Conservation (phyloP, 2,888 invertebrate species). For the Terebella lapidaria region DNA sequence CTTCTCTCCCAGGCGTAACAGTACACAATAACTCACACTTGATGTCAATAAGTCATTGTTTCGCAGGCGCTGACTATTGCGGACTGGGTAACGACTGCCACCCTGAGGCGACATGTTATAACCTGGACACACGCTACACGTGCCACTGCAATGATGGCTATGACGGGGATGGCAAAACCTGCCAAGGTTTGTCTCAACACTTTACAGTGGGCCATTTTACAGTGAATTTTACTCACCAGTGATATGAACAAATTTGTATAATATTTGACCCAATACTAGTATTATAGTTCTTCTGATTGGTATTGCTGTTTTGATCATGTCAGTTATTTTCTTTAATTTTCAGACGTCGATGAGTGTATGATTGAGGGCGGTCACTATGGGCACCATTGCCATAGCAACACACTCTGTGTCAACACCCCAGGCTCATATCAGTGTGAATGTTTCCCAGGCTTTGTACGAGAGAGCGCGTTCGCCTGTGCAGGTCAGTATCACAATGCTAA, state of each 20-base stretch:
- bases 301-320: too few relatives aligned
- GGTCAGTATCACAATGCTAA: constrained; percentile 9
- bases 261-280: too few relatives aligned
- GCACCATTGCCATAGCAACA: constrained; percentile 15
- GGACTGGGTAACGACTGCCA: constrained; percentile 79
- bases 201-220: too few relatives aligned
- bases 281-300: too few relatives aligned
- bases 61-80: constrained; percentile 82
- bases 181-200: constrained; percentile 46
- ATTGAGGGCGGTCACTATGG: constrained; percentile 12
- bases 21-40: too few relatives aligned
- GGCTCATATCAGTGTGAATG: constrained; percentile 22
- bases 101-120: constrained; percentile 83
- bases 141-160: constrained; percentile 84
- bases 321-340: constrained; percentile 4
- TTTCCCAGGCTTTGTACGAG: constrained; percentile 13
- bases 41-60: too few relatives aligned
- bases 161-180: constrained; percentile 70
- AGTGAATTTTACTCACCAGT: too few relatives aligned
- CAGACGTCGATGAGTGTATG: constrained; percentile 21
- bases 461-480: constrained; percentile 10
- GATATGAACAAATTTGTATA: too few relatives aligned
- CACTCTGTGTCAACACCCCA: constrained; percentile 19
- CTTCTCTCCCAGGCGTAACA: too few relatives aligned
- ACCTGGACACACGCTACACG: constrained; percentile 82